Conservation (phyloP, 2,888 invertebrate species). For the Phaedon cochleariae region DNA sequence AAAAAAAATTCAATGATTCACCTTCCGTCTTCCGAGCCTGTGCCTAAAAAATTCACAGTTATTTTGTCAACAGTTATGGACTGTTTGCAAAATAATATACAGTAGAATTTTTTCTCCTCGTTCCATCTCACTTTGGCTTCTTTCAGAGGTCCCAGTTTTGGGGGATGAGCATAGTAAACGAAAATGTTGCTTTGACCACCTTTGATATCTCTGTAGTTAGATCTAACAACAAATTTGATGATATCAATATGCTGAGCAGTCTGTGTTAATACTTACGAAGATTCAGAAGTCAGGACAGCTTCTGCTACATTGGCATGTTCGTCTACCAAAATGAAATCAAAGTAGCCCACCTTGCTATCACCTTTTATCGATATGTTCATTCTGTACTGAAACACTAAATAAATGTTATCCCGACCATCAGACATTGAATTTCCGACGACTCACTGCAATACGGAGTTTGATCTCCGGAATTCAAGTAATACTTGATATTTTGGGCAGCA, state of each 20-base stretch:
- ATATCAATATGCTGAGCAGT: neutral
- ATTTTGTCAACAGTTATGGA: constrained; percentile 48
- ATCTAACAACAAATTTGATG: constrained; percentile 16
- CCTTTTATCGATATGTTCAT: constrained; percentile 29
- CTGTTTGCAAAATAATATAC: constrained; percentile 50
- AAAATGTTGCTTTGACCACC: constrained; percentile 44
- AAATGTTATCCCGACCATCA: neutral
- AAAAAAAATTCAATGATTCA: constrained; percentile 30
- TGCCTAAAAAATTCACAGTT: constrained; percentile 43
- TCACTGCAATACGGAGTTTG: constrained; percentile 57
- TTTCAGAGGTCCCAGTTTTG: constrained; percentile 49
- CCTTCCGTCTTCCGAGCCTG: constrained; percentile 34
- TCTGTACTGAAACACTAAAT: constrained; percentile 46
- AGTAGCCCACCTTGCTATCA: constrained; percentile 45
- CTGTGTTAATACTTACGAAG: constrained; percentile 7
- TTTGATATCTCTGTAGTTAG: constrained; percentile 21
- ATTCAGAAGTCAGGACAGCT: constrained; percentile 39
- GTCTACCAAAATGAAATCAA: constrained; percentile 55
- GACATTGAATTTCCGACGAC: constrained; percentile 24
- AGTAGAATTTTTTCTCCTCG: constrained; percentile 47
- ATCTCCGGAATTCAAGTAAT: constrained; percentile 54
- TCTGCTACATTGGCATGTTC: constrained; percentile 48
- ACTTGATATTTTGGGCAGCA: constrained; percentile 48
- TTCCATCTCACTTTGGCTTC: constrained; percentile 56
- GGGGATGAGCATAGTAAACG: constrained; percentile 53